Evolutionary conservation across 1,140 invertebrate species (phyloP).

Genomic region (Plodia interpunctella): DNA sequence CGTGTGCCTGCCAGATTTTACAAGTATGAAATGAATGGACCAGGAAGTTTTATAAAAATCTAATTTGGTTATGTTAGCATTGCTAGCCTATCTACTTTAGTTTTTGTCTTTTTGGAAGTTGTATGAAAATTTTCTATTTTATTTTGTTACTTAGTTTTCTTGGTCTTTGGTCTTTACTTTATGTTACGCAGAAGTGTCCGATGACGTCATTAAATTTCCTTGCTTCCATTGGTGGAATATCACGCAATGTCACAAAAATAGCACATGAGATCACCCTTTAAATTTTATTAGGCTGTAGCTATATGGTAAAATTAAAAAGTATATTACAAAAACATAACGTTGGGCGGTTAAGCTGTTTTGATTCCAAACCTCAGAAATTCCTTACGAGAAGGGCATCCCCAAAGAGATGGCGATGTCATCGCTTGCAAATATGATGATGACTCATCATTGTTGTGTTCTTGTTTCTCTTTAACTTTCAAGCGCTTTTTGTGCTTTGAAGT

Average conservation of each 20-base stretch:
- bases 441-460: conserved; percentile 71
- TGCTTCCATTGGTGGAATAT: conserved; percentile 55
- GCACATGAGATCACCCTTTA: conserved; percentile 62
- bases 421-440: conserved; percentile 42
- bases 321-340: conserved; percentile 33
- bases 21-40: no score
- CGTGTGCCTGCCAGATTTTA: no score
- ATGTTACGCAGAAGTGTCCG: conserved; percentile 11
- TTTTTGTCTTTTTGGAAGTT: no score
- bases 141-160: no score
- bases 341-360: conserved; percentile 59
- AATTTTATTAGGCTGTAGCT: conserved; percentile 41
- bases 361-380: conserved; percentile 39
- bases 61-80: no score
- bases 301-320: conserved; percentile 43
- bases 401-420: conserved; percentile 57
- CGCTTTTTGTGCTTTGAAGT: background rate
- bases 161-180: no score
- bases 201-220: conserved; percentile 41
- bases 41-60: no score
- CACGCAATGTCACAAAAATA: conserved; percentile 54
- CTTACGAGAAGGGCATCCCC: conserved; percentile 71
- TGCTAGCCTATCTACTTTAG: no score
- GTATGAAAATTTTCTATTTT: no score
- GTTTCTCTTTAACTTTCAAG: conserved; percentile 38